Conservation (phyloP, 2,797 vertebrate species). For the Neosalanx taihuensis region DNA sequence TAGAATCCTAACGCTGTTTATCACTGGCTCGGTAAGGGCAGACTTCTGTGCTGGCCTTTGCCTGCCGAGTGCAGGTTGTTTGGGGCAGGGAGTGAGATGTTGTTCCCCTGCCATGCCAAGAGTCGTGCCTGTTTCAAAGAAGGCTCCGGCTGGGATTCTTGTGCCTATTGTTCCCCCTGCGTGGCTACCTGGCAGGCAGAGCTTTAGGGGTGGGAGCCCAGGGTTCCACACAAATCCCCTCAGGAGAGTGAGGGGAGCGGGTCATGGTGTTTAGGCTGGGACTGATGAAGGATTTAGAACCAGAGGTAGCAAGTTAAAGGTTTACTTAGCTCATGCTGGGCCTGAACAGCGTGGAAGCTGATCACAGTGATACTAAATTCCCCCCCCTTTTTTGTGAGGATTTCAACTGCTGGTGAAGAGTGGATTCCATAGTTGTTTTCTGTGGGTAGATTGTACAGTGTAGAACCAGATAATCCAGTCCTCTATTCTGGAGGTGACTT, state of each 20-base stretch:
- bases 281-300: slow-evolving; percentile 19
- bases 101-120: slow-evolving; percentile 20
- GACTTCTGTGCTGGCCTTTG: not conserved
- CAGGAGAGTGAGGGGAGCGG: slow-evolving; percentile 18
- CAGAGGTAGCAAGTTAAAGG: slow-evolving; percentile 29
- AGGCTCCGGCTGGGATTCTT: slow-evolving; percentile 38
- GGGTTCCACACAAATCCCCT: slow-evolving; percentile 40
- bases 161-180: slow-evolving; percentile 51
- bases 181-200: slow-evolving; percentile 18
- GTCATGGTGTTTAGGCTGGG: not conserved
- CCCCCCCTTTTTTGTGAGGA: not conserved
- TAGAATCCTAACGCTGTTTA: not conserved
- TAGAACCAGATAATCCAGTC: not conserved
- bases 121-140: slow-evolving; percentile 34
- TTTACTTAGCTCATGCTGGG: slow-evolving; percentile 21
- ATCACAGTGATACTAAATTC: not conserved
- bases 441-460: not conserved
- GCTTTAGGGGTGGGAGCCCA: slow-evolving; percentile 22
- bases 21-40: not conserved
- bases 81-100: slow-evolving; percentile 16
- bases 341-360: not conserved
- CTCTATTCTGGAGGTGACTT: not conserved
- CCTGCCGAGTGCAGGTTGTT: not conserved
- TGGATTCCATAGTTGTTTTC: not conserved
- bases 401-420: not conserved